Base-by-base conservation (phyloP, 2,888 invertebrate genomes). In the Amblyteles armatorius region DNA sequence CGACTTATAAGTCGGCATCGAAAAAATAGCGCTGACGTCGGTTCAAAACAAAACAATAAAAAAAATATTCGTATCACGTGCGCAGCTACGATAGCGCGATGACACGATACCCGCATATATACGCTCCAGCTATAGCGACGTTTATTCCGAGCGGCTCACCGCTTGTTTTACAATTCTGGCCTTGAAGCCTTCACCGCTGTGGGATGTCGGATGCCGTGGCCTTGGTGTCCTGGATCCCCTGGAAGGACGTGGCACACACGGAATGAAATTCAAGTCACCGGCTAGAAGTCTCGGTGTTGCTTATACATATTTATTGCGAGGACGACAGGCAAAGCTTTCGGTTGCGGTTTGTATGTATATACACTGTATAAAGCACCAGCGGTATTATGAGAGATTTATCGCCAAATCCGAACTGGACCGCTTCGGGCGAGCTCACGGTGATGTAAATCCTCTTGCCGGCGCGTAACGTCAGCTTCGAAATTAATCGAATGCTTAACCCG, bases 201-300 rank as follows among this genome's bases (percentile, higher is more conserved):
- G 48, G 50, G 72, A 36, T 22, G 29, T 33, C 5, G 16, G 7
- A 63, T 16, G 29, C 6, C 63, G 63, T 63, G 52, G 65, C 52
- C 79, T 79, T 71, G 63, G 26, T 50, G 19, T 71, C 63, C 50
- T 50, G 48, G 33, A 52, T 26, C 68, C 50, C 11, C 40, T 67
- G 60, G 57, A 16, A 16, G 36, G 13, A 60, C 60, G 36, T 22
- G 55, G 22, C 69, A 57, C 74, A 72, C 74, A 74, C 13, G 77
- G 65, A 83, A 79, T 79, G 73, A 83, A 83, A 79, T 83, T 83
- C 82, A 40, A 78, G 78, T 60, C 72, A 77, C 73, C 74, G 63
- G 26, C 60, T 29, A 60, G 60, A 71, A 55, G 48, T 29, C 60
- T 78, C 52, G 44, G 16, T 50, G 68, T 68, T 60, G 48, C 72